Base-by-base conservation (phyloP, 2,113 vertebrate species). In the Triplophysa dalaica region DNA sequence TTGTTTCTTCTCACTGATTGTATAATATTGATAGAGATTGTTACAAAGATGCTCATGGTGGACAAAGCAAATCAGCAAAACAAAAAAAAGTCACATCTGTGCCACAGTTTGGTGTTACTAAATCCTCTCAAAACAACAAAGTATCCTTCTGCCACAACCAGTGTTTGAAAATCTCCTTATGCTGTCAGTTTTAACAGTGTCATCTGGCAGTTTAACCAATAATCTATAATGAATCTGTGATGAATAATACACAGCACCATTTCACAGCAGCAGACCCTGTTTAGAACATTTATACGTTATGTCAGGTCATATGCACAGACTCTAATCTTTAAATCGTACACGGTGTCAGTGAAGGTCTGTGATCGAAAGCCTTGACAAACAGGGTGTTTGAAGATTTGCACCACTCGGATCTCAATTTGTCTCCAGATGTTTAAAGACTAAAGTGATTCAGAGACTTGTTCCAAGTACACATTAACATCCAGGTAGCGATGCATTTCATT, bases 391-490 rank as follows among this genome's bases (percentile, higher is more conserved):
- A 60, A 21, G 70, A 73, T 73, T 73, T 73, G 54, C 33, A 22
- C 19, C 13, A 10, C 8, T 14, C 54, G 22, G 54, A 33, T 29
- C 43, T 73, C 58, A 21, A 43, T 9, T 75, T 22, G n/a, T 43
- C 63, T 54, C 38, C 52, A 63, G 62, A 64, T 64, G 65, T 69
- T 60, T 60, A n/a, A 58, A 74, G 29, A 60, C 29, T 73, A 22
- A 72, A 68, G 29, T 29, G 29, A 29, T 3, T 3, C 26, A 29
- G 26, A 29, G 29, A 29, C 29, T 29, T 29, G 3, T 29, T 29
- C 33, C 6, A 38, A 38, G 33, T 6, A 38, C 6, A 38, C 33
- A 38, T 38, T 7, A 38, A 38, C 33, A 38, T 38, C 33, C 33
- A 38, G 33, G 33, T 38, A 38, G 33, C 33, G 33, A 38, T 38